Percentiles rank a stretch among this genome's conserved stretches.
Conservation (phyloP, 2,888 invertebrate species). For the Drosophila cyrtoloma region DNA sequence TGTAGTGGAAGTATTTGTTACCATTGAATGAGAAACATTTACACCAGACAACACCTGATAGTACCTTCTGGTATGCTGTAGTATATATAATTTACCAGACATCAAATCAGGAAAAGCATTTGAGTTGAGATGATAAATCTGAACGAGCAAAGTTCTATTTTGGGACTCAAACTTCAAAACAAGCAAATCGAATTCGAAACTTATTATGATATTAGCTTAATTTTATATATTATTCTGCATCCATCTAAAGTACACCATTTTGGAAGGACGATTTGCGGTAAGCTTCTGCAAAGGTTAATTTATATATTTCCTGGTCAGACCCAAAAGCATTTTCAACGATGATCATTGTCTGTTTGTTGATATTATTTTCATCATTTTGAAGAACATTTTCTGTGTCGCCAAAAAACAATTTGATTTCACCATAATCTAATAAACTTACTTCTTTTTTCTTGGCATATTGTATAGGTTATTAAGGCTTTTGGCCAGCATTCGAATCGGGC, state of each 20-base stretch:
- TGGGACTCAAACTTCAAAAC: neutral
- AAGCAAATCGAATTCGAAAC: neutral
- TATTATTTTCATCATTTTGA: neutral
- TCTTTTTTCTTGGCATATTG: neutral
- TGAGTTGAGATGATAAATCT: neutral
- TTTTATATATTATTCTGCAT: neutral
- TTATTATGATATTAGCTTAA: neutral
- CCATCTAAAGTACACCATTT: neutral
- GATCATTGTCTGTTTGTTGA: neutral
- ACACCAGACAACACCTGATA: neutral
- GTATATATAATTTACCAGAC: too few species aligned
- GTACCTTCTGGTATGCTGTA: neutral
- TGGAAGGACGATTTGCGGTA: neutral
- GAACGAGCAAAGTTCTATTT: neutral
- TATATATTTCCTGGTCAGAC: neutral
- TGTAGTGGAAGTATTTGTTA: neutral
- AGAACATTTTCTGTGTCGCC: neutral
- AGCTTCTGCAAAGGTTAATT: neutral
- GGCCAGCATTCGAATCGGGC: conserved; percentile 2
- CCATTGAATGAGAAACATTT: neutral
- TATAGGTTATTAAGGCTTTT: neutral
- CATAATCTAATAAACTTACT: neutral
- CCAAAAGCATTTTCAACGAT: neutral
- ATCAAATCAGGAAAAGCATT: neutral
- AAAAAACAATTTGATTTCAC: neutral